phyloP scores from a whole-genome alignment of 35 echinoderm and acorn worm species.

The Lytechinus variegatus region DNA sequence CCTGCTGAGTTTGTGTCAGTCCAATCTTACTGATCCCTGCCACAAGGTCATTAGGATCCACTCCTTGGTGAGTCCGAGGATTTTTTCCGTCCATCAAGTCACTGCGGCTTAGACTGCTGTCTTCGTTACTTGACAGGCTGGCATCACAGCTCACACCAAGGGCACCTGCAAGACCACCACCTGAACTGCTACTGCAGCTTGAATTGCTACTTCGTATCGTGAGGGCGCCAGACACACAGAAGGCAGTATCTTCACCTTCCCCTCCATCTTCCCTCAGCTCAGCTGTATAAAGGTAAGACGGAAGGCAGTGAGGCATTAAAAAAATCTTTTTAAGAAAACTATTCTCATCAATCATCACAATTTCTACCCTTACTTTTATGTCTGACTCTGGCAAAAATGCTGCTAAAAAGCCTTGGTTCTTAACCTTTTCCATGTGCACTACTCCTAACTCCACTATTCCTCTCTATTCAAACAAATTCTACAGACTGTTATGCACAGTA shows the following conservation, averaged over 20 bases:
- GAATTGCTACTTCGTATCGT: constrained; percentile 86
- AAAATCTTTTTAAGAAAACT: too few relatives aligned
- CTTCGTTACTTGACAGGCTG: constrained; percentile 85
- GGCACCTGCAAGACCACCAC: constrained; percentile 67
- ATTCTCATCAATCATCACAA: too few relatives aligned
- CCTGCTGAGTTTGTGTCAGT: neutral
- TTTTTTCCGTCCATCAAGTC: neutral
- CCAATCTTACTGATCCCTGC: constrained; percentile 19
- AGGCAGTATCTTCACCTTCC: constrained; percentile 43
- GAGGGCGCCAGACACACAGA: constrained; percentile 77
- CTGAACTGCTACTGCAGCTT: constrained; percentile 74
- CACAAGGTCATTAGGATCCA: constrained; percentile 46
- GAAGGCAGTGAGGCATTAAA: neutral
- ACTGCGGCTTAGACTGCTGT: neutral
- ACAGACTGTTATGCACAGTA: too few relatives aligned
- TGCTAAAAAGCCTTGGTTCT: too few relatives aligned
- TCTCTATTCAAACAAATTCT: too few relatives aligned
- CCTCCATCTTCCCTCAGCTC: neutral
- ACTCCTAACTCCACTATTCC: too few relatives aligned
- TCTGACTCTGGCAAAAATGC: too few relatives aligned
- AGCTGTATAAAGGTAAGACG: neutral
- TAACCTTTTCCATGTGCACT: too few relatives aligned
- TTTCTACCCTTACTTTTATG: too few relatives aligned
- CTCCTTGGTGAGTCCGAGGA: constrained; percentile 35
- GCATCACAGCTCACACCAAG: constrained; percentile 77